Percentiles rank a stretch among this genome's conserved stretches.
Conservation (phyloP, 2,797 vertebrate species). For the Bradypodion pumilum region DNA sequence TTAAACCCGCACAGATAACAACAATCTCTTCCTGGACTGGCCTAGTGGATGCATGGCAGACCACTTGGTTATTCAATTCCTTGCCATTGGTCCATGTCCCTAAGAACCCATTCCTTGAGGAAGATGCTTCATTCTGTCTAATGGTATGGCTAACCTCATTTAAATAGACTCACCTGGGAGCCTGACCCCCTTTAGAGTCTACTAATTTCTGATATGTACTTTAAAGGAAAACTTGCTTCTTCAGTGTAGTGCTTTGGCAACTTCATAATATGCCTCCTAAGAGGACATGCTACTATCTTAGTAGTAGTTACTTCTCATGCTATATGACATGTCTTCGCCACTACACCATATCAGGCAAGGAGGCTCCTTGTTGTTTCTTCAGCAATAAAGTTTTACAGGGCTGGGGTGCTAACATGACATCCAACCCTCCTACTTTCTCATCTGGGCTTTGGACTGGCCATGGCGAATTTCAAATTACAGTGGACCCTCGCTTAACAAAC, state of each 20-base stretch:
- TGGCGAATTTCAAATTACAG: no score
- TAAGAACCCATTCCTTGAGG: neutral
- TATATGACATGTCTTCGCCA: no score
- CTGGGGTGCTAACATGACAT: no score
- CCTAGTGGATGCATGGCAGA: neutral
- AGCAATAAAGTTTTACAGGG: no score
- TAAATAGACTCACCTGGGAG: neutral
- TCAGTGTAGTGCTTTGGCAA: neutral
- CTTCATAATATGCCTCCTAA: neutral
- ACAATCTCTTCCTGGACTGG: neutral
- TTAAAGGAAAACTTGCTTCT: neutral
- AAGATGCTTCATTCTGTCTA: neutral
- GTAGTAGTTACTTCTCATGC: no score
- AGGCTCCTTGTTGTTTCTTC: no score
- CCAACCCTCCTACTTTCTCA: no score
- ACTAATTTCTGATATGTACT: neutral
- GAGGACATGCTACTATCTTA: neutral
- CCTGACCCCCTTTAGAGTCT: neutral
- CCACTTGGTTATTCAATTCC: neutral
- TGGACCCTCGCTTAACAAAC: no score
- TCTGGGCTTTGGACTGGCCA: no score
- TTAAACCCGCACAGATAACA: neutral
- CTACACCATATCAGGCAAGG: no score
- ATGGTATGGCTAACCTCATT: neutral
- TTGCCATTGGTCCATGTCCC: neutral